Evolutionary conservation across 2,797 vertebrate genomes (phyloP), one percentile per base, ranked within the genome.

Genomic region (Hybognathus amarus): DNA sequence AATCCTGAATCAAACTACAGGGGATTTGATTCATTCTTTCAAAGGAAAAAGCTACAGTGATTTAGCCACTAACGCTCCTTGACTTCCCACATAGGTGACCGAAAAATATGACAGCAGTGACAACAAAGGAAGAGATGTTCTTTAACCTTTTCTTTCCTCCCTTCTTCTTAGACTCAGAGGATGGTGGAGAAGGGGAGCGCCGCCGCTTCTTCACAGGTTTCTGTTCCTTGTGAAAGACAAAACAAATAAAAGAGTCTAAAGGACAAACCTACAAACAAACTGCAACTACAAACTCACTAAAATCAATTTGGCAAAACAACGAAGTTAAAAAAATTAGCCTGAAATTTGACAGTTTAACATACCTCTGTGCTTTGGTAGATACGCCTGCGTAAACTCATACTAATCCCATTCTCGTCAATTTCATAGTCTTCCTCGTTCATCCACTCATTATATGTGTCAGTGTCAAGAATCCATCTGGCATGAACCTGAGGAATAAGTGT

Each of bases 401-500:
- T 93, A 61, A 96, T 94, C 86, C 95, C 96, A 89, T 93, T 96
- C 79, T 99, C 97, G 68, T 98, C 96, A 1, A 98, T 94, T 86
- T 96, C 96, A 1, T 99, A 99, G 92, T 99, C 98, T 88, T 99
- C 98, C 73, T 99, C 98, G 4, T 98, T 99, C 97, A 98, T 98
- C 98, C 98, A 99, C 80, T 99, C 98, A 0, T 99, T 99, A 91
- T 97, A 99, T 75, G 93, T 45, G 18, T 97, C 97, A 0, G 96
- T 97, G 91, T 99, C 98, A 86, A 98, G 90, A 90, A 98, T 92
- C 97, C 97, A 99, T 90, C 96, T 96, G 47, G 95, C 95, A 24
- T 98, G 95, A 50, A 99, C 97, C 98, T 99, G 64, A 38, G 10
- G 10, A 24, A 74, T 68, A 2, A 47, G 7, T 2, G 71, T 47